Percentiles rank a stretch among this genome's conserved stretches.
These are phyloP conservation scores for Dasyprocta punctata DNA, from an alignment of 2,113 vertebrate genomes.

Conservation along the genomic window DNA sequence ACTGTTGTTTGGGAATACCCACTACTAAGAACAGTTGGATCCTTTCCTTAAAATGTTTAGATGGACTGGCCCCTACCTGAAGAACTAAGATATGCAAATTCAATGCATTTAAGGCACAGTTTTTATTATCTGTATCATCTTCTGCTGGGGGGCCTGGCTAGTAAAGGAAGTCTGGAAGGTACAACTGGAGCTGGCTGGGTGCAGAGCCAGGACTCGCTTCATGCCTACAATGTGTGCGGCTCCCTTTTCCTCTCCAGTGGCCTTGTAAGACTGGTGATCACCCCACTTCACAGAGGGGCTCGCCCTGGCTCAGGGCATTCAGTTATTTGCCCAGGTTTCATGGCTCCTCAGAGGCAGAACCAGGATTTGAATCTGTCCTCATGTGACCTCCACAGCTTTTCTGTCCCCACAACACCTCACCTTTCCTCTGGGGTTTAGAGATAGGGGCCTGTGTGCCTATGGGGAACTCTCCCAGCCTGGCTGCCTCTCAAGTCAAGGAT, in stretches of 20 bases:
- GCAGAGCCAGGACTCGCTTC: not conserved
- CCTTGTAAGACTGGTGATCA: not conserved
- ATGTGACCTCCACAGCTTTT: not conserved
- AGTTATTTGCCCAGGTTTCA: not conserved
- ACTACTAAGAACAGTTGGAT: not conserved
- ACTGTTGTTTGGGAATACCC: not conserved
- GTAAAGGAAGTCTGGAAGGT: not conserved
- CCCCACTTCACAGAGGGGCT: accelerated
- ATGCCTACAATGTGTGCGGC: too few relatives aligned
- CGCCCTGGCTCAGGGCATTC: not conserved
- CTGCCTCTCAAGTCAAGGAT: not conserved
- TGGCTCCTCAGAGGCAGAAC: not conserved
- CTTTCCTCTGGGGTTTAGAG: not conserved
- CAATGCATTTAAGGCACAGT: not conserved
- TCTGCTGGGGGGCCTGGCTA: not conserved
- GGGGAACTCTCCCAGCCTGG: too few relatives aligned
- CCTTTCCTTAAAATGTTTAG: not conserved
- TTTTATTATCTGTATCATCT: not conserved
- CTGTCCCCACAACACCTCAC: not conserved
- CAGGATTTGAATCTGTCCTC: not conserved
- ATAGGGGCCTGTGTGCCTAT: not conserved
- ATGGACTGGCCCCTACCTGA: not conserved
- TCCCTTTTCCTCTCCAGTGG: not conserved
- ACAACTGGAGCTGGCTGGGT: not conserved
- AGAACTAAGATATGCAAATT: not conserved